Base-by-base conservation (phyloP, 1,140 invertebrate genomes). In the Phymorhynchus buccinoides region DNA sequence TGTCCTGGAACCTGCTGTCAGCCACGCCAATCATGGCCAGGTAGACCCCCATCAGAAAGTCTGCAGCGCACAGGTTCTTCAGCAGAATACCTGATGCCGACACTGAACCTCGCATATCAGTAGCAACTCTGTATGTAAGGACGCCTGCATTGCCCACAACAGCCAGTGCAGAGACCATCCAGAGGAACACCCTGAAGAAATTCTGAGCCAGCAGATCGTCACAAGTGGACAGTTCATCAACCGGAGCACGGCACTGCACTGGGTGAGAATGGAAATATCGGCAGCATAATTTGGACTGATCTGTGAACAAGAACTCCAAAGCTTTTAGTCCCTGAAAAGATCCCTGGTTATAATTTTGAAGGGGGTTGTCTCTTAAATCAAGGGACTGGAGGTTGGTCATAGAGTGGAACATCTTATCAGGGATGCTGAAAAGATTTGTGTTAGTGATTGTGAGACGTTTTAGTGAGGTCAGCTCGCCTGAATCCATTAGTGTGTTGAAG, bases 21-120 rank as follows among this genome's bases (percentile, higher is more conserved):
- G 90, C 89, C 1, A 81, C 42, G 30, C 89, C 91, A 27, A 92
- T 91, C 27, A 91, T 89, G 16, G 89, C 75, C 68, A 92, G 42
- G 71, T 92, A 92, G 3, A 91, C 68, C 12, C 91, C 91, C 90
- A 91, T 92, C 22, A 90, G 62, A 48, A 91, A 84, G 79, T 91
- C 91, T 32, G 90, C 88, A 7, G 88, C 48, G 66, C 87, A 85
- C n/a, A 91, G 75, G 85, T 89, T 89, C 4, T 87, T 84, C 41
- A 90, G 78, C 27, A 90, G 87, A 18, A 87, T 71, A 0, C 87
- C 62, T n/a, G 86, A 86, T 27, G 86, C 85, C 44, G 85, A 86
- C 35, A 7, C 6, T 18, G 83, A 82, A 27, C 82, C 82, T 1
- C 56, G 22, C 16, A 84, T 85, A 42, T 73, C 83, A 1, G 32